Percentiles rank a stretch among this genome's conserved stretches.
These are phyloP conservation scores for Eueides isabella DNA, from an alignment of 1,140 invertebrate genomes.

Conservation along the genomic window DNA sequence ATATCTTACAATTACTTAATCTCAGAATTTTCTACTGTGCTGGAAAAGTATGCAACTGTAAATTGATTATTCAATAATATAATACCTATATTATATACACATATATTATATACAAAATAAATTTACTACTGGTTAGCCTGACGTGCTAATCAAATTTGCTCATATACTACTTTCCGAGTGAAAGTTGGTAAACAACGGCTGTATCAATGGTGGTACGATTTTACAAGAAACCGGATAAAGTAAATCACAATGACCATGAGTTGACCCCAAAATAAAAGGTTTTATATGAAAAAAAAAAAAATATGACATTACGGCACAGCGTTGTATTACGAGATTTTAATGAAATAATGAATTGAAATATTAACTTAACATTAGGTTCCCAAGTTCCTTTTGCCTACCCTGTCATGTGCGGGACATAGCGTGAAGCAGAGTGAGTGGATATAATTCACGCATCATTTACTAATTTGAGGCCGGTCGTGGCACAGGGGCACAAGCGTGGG, in stretches of 20 bases:
- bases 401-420: too few species aligned
- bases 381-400: too few species aligned
- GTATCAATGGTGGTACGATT: slow-evolving; percentile 4
- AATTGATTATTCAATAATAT: not conserved
- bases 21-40: too few species aligned
- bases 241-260: not conserved
- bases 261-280: not conserved
- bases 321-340: too few species aligned
- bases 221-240: slow-evolving; percentile 11
- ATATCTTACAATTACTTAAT: too few species aligned
- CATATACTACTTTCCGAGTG: slow-evolving; percentile 21
- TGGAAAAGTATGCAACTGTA: too few species aligned
- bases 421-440: too few species aligned
- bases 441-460: too few species aligned
- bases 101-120: not conserved
- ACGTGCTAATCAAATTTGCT: slow-evolving; percentile 24
- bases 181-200: slow-evolving; percentile 18
- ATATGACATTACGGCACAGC: not conserved
- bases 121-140: not conserved
- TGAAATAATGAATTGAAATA: too few species aligned
- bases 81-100: not conserved
- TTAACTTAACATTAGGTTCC: too few species aligned
- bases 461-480: too few species aligned
- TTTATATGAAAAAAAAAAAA: not conserved
- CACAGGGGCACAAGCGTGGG: too few species aligned